phyloP scores from a whole-genome alignment of 2,113 vertebrate species.

The Caloenas nicobarica region DNA sequence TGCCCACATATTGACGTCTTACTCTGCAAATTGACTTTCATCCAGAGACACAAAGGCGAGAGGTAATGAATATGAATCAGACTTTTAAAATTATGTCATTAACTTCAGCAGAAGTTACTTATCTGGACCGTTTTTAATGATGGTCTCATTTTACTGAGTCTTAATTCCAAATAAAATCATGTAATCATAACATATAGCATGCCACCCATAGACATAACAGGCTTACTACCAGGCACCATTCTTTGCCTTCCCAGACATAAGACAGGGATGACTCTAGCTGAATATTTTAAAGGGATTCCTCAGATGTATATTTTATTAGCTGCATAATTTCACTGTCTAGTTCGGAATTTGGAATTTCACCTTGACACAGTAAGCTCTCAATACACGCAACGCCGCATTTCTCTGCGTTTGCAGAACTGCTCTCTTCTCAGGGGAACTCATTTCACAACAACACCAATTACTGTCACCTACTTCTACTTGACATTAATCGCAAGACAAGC shows the following conservation, averaged over 20 bases:
- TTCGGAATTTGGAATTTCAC: neutral
- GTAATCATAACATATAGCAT: fast-evolving
- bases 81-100: neutral
- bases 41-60: neutral
- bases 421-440: neutral
- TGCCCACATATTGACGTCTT: neutral
- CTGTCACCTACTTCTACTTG: constrained; percentile 45
- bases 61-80: neutral
- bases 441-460: constrained; percentile 41
- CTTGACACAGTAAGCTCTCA: neutral
- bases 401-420: neutral
- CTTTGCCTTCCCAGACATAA: neutral
- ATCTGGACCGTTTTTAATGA: neutral
- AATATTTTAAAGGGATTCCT: constrained; percentile 12
- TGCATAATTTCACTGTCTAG: neutral
- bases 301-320: neutral
- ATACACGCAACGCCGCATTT: fast-evolving
- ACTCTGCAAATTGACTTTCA: neutral
- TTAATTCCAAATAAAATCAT: neutral
- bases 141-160: neutral
- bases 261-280: neutral
- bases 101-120: neutral
- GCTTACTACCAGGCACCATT: neutral
- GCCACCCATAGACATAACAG: neutral
- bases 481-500: constrained; percentile 17